Evolutionary conservation across 2,888 invertebrate species (phyloP).

Genomic region (Spisula subtruncata): DNA sequence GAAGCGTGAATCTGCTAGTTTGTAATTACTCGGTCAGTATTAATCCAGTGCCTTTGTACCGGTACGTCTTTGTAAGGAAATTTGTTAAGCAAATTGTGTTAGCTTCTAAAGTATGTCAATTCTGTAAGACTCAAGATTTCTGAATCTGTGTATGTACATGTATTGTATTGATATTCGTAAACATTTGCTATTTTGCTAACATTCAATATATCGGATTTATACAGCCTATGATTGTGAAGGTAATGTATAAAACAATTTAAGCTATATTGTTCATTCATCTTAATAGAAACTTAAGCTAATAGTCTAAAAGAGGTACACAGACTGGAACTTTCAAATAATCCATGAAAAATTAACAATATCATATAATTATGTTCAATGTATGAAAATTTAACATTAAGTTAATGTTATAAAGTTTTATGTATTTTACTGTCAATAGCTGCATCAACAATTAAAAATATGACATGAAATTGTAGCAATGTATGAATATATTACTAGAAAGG

Average conservation of each 20-base stretch:
- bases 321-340: background rate
- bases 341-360: background rate
- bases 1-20: slow-evolving; percentile 40
- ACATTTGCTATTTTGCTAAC: background rate
- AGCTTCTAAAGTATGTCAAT: background rate
- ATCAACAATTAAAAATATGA: too few species aligned
- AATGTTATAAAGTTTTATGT: too few species aligned
- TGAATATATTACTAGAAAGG: too few species aligned
- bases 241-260: background rate
- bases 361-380: background rate
- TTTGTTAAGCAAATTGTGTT: background rate
- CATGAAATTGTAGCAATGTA: too few species aligned
- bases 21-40: slow-evolving; percentile 42
- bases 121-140: background rate
- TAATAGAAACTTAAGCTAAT: background rate
- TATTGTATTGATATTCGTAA: background rate
- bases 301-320: background rate
- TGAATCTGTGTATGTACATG: background rate
- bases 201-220: background rate
- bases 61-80: background rate
- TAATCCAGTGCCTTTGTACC: background rate
- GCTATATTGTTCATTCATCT: background rate
- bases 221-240: background rate
- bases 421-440: too few species aligned
- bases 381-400: too few species aligned